phyloP scores from a whole-genome alignment of 2,888 invertebrate genomes.

The Drosophila acutilabella region DNA sequence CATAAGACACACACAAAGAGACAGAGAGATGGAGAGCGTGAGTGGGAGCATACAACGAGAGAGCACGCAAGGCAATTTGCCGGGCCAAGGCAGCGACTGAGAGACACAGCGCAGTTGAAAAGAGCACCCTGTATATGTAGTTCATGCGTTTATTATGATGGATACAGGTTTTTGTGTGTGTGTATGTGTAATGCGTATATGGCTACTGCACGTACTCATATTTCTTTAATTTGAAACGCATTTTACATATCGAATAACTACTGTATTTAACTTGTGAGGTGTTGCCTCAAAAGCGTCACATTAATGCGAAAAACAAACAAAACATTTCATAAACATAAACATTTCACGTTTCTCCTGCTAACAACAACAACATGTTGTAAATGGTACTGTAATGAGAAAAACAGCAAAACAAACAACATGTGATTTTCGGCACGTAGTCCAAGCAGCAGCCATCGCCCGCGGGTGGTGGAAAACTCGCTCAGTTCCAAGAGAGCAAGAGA shows the following conservation, averaged over 20 bases:
- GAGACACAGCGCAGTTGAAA: constrained; percentile 35
- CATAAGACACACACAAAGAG: constrained; percentile 24
- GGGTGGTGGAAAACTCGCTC: constrained; percentile 60
- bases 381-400: constrained; percentile 53
- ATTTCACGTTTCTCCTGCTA: constrained; percentile 20
- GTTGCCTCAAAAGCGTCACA: not conserved
- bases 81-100: constrained; percentile 42
- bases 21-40: constrained; percentile 12
- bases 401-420: constrained; percentile 75
- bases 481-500: constrained; percentile 6
- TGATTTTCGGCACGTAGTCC: constrained; percentile 78
- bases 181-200: constrained; percentile 18
- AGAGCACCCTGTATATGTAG: constrained; percentile 65
- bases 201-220: constrained; percentile 16
- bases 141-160: constrained; percentile 6
- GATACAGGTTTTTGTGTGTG: constrained; percentile 66
- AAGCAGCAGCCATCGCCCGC: constrained; percentile 33
- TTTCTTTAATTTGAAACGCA: constrained; percentile 47
- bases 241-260: constrained; percentile 27
- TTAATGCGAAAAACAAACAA: constrained; percentile 15
- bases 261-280: not conserved
- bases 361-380: constrained; percentile 21
- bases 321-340: constrained; percentile 27
- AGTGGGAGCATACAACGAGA: constrained; percentile 15
- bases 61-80: constrained; percentile 31